Percentiles rank a stretch among this genome's conserved stretches.
Evolutionary conservation across 2,888 invertebrate species (phyloP).

Genomic region (Piscicola geometra): DNA sequence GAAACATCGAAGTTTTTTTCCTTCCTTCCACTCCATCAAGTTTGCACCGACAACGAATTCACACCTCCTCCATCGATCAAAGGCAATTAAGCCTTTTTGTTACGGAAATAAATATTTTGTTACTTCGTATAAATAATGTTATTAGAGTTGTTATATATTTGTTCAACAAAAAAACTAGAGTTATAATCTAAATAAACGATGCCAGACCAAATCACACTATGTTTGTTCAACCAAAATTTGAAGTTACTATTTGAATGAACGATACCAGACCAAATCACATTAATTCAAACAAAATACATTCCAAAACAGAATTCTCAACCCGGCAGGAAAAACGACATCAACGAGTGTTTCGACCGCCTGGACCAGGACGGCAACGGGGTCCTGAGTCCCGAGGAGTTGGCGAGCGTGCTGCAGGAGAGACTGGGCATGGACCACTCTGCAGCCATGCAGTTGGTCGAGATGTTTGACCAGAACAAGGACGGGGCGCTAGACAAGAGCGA

Average conservation of each 20-base stretch:
- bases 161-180: too few species aligned
- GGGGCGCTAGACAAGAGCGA: conserved; percentile 44
- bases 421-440: conserved; percentile 42
- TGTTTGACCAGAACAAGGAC: conserved; percentile 45
- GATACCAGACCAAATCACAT: too few species aligned
- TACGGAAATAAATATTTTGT: too few species aligned
- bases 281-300: too few species aligned
- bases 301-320: neutral
- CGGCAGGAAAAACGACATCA: conserved; percentile 43
- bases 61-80: too few species aligned
- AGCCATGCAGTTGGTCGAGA: conserved; percentile 41
- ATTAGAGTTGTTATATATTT: too few species aligned
- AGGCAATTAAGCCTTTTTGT: too few species aligned
- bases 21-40: too few species aligned
- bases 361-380: conserved; percentile 45
- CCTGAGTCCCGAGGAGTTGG: conserved; percentile 44
- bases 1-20: too few species aligned
- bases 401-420: conserved; percentile 41
- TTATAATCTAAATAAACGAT: neutral
- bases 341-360: conserved; percentile 41
- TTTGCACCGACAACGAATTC: too few species aligned
- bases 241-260: too few species aligned
- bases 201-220: neutral
- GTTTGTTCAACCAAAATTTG: neutral
- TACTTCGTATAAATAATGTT: too few species aligned